Evolutionary conservation across 2,113 vertebrate species (phyloP), one percentile per base, ranked within the genome.

Genomic region (Pteruthius melanotis): DNA sequence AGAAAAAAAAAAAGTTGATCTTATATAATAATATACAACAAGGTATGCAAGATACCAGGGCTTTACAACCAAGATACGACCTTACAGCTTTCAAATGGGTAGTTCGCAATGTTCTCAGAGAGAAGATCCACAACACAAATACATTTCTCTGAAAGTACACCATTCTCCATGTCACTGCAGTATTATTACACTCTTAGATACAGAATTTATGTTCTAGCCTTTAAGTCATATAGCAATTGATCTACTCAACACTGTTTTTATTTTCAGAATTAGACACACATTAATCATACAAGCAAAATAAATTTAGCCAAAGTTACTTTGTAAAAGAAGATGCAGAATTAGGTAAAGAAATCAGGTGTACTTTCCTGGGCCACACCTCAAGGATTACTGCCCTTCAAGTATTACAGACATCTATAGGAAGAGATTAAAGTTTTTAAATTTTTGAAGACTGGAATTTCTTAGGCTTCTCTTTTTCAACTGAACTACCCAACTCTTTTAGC

Each of bases 301-400:
- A 37, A 75, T 37, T 40, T 30, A 59, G 18, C 16, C 17, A 37
- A 87, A 83, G 30, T 54, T 14, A 64, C 9, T 81, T 61, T 19
- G 11, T 16, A 78, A 39, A 80, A 13, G 10, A 47, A 78, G 8
- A 49, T 33, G 5, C 27, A 83, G 31, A 78, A 85, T 31, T 23
- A 87, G 39, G 22, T 42, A 16, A 13, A 87, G 27, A 83, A 93
- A 37, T 60, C 37, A 68, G 21, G 6, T 23, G 6, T 10, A 80
- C 0, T 0, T 35, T 78, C 33, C 39, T 78, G 35, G 23, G 70
- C 33, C 23, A 57, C 14, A 59, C 23, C 23, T 85, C 21, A 11
- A 78, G 22, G 17, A 59, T 56, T 63, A 52, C 40, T 37, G 35
- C 17, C 30, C 14, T 50, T 75, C 3, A 65, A 65, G 18, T 57